Conservation (phyloP, 2,888 invertebrate genomes). For the Eristalinus aeneus region DNA sequence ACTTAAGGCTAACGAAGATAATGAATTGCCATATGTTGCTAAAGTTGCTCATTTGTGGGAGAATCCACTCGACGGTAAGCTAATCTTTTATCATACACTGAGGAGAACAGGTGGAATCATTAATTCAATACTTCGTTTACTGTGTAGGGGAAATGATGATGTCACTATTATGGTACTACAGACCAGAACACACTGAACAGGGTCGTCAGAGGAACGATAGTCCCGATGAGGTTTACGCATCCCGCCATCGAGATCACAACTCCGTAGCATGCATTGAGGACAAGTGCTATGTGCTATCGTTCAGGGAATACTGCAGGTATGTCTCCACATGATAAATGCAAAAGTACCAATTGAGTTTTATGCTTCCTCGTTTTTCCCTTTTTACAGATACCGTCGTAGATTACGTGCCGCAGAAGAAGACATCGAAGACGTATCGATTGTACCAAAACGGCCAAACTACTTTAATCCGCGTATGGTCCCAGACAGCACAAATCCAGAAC, state of each 20-base stretch:
- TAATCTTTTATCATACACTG: background rate
- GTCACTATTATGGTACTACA: constrained; percentile 97
- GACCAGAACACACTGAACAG: constrained; percentile 97
- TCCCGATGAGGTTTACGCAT: constrained; percentile 96
- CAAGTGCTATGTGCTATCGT: constrained; percentile 97
- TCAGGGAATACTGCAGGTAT: constrained; percentile 97
- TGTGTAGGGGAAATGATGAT: constrained; percentile 96
- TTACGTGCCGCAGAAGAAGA: constrained; percentile 90
- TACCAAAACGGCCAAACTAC: constrained; percentile 85
- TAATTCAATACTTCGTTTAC: background rate
- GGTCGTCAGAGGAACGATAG: constrained; percentile 90
- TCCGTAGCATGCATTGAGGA: constrained; percentile 99
- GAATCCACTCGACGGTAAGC: constrained; percentile 93
- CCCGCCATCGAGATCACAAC: constrained; percentile 96
- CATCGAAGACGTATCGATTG: constrained; percentile 87
- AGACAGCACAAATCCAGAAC: constrained; percentile 87
- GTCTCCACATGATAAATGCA: background rate
- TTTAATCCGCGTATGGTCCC: constrained; percentile 82
- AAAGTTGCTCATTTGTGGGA: constrained; percentile 97
- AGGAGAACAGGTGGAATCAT: too few relatives aligned
- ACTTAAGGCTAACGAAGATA: constrained; percentile 90
- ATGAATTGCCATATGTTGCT: constrained; percentile 96
- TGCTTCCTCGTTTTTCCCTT: background rate
- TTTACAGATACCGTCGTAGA: constrained; percentile 90
- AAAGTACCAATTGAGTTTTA: background rate